Base-by-base conservation (phyloP, 2,888 invertebrate genomes). In the Barypeithes pellucidus region DNA sequence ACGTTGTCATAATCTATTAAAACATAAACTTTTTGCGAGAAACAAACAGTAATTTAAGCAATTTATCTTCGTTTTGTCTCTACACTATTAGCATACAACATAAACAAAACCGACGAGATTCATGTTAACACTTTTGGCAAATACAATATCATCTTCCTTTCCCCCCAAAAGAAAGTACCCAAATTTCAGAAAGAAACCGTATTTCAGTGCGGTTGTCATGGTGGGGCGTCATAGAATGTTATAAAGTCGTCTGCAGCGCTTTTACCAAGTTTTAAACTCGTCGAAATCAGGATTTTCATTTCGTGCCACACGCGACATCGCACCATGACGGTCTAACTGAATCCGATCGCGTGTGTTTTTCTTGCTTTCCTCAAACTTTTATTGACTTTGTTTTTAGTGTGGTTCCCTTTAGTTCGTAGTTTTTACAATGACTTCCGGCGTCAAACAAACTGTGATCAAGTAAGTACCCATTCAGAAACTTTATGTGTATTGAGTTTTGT, bases 371-470 rank as follows among this genome's bases (percentile, higher is more conserved):
- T 57, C 73, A 72, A 69, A 75, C 74, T 72, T 73, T 73, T 67
- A 65, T 67, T 65, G 65, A 72, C 57, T 69, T 71, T 24, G 54
- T 52, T 52, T 63, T 73, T 71, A 54, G 76, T 76, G 77, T 70
- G 73, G 59, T 29, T 67, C 70, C 62, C 65, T 63, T 54, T 33
- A 52, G 45, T 63, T 39, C 52, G 52, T 43, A 57, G 29, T 71
- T 68, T 60, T 68, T 67, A 77, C 75, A 73, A 88, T 88, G 88
- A 88, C 88, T 69, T 88, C 87, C 79, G 86, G 87, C 76, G 87
- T 88, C 83, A 88, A 88, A 81, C 88, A 88, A 77, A 88, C 88
- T 18, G 88, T 88, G 72, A 88, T 88, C 80, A 88, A 88, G 88
- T 88, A 86, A 87, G 88, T 87, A 18, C 5, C 8, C 29, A 39